Evolutionary conservation across 1,140 invertebrate genomes (phyloP).

Genomic region (Caligus rogercresseyi): DNA sequence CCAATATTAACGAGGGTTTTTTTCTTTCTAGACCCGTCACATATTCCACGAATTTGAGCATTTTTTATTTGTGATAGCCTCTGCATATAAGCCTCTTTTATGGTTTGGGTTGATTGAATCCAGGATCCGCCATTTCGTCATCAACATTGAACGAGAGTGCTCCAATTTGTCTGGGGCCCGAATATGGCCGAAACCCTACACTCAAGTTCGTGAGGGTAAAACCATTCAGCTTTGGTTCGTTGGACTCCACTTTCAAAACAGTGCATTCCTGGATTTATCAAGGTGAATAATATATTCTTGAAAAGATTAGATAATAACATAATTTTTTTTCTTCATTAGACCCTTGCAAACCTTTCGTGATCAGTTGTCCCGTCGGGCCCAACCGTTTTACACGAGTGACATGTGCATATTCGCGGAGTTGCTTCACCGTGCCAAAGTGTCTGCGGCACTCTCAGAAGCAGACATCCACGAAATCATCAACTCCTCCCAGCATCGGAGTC

Average conservation of each 20-base stretch:
- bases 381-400: not conserved
- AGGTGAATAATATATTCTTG: no score
- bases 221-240: constrained; percentile 12
- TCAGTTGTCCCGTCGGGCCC: not conserved
- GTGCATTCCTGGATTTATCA: not conserved
- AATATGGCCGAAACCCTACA: constrained; percentile 16
- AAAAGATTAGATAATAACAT: no score
- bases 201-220: not conserved
- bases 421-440: not conserved
- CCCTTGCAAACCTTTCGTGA: not conserved
- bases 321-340: no score
- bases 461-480: not conserved
- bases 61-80: constrained; percentile 38
- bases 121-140: constrained; percentile 20
- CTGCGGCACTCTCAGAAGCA: not conserved
- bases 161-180: not conserved
- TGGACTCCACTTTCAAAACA: constrained; percentile 4
- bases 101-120: constrained; percentile 95
- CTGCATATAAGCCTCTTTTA: constrained; percentile 70
- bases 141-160: not conserved
- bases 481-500: not conserved
- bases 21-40: constrained; percentile 5
- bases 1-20: not conserved
- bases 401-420: not conserved
- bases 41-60: constrained; percentile 15